Conservation (phyloP, 30 jellyfish, hydroid and myxozoan species). For the Calvadosia cruxmelitensis region DNA sequence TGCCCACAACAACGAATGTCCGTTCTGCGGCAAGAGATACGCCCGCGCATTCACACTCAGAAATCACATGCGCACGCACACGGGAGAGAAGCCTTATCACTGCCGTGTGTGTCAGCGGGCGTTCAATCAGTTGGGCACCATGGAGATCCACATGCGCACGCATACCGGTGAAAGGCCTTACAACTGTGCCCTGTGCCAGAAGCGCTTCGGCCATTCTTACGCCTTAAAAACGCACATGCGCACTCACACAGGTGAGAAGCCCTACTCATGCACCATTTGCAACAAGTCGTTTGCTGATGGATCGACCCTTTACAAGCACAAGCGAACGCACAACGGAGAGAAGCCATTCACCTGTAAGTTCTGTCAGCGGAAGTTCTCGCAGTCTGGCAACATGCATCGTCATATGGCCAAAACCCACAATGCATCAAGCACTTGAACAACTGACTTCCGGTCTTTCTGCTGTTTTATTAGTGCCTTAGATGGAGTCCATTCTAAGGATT, state of each 20-base stretch:
- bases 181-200: slow-evolving; percentile 35
- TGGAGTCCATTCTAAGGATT: too few relatives aligned
- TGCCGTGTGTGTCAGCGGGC: slow-evolving; percentile 46
- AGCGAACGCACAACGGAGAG: slow-evolving; percentile 61
- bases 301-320: slow-evolving; percentile 60
- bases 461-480: too few relatives aligned
- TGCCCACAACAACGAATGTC: slow-evolving; percentile 27
- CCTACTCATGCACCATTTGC: slow-evolving; percentile 45
- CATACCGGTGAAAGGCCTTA: slow-evolving; percentile 64
- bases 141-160: slow-evolving; percentile 56
- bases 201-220: slow-evolving; percentile 45
- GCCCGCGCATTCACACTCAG: slow-evolving; percentile 63
- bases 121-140: slow-evolving; percentile 50
- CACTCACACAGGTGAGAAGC: slow-evolving; percentile 66
- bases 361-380: slow-evolving; percentile 46
- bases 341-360: slow-evolving; percentile 36
- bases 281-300: slow-evolving; percentile 52
- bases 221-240: slow-evolving; percentile 59
- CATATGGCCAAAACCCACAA: slow-evolving; percentile 55
- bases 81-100: slow-evolving; percentile 43
- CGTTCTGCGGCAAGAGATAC: slow-evolving; percentile 33
- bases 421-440: too few relatives aligned
- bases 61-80: slow-evolving; percentile 57
- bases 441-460: too few relatives aligned
- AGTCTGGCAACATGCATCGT: slow-evolving; percentile 65